Evolutionary conservation across 2,888 invertebrate species (phyloP).

Genomic region (Agonopterix heracliana): DNA sequence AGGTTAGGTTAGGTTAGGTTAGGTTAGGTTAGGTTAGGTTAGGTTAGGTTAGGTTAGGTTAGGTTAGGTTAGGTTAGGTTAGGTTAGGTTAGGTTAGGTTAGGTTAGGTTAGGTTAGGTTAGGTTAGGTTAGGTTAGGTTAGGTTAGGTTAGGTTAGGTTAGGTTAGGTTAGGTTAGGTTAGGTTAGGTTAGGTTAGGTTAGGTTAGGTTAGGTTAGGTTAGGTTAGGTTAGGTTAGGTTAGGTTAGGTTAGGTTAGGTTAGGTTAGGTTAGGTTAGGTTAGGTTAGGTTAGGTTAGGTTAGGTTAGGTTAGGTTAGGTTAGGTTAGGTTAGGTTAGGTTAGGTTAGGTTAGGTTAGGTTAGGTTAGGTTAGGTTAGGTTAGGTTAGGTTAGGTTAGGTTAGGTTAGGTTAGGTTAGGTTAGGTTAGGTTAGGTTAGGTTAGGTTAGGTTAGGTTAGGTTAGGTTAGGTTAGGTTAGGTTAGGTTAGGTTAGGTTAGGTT

Average conservation of each 20-base stretch:
- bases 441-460: no score
- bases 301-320: slow-evolving; percentile 7
- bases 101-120: slow-evolving; percentile 7
- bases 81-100: slow-evolving; percentile 1
- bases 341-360: no score
- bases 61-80: slow-evolving; percentile 16
- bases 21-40: slow-evolving; percentile 18
- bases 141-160: slow-evolving; percentile 3
- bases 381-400: no score
- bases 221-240: slow-evolving; percentile 14
- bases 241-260: slow-evolving; percentile 17
- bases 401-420: no score
- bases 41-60: slow-evolving; percentile 19
- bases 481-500: no score
- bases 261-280: slow-evolving; percentile 6
- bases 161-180: slow-evolving; percentile 7
- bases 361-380: no score
- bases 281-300: slow-evolving; percentile 9
- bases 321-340: slow-evolving; percentile 10
- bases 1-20: slow-evolving; percentile 14
- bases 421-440: no score
- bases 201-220: slow-evolving; percentile 10
- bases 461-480: no score
- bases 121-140: slow-evolving; percentile 3
- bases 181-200: slow-evolving; percentile 10